These are phyloP conservation scores for Phycodurus eques DNA, from an alignment of 2,113 vertebrate species.

Conservation along the genomic window DNA sequence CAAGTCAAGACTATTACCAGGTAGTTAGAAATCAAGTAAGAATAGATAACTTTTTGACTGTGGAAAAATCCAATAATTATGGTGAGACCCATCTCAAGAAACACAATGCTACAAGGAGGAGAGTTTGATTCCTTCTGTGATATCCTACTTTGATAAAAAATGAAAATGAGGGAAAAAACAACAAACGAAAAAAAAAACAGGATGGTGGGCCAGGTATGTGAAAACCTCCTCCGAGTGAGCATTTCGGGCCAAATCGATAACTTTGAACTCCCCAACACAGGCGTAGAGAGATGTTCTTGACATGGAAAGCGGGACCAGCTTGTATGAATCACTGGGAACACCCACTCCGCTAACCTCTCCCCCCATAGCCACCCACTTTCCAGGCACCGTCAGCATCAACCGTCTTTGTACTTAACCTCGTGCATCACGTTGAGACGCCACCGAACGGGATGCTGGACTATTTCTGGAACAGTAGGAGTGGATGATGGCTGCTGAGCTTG, in stretches of 20 bases:
- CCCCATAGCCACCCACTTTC: constrained; percentile 45
- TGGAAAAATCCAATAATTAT: too few relatives aligned
- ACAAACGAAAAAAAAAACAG: constrained; percentile 41
- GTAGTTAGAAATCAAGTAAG: too few relatives aligned
- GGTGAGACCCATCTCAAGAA: too few relatives aligned
- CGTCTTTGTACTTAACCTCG: constrained; percentile 70
- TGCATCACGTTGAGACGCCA: constrained; percentile 55
- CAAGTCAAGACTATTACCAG: too few relatives aligned
- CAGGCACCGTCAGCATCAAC: constrained; percentile 43
- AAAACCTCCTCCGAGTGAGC: constrained; percentile 52
- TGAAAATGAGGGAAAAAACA: background rate
- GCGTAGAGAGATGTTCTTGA: constrained; percentile 44
- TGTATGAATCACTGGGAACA: constrained; percentile 60
- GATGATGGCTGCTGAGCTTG: constrained; percentile 20
- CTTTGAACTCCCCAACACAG: constrained; percentile 55
- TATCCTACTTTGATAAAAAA: background rate
- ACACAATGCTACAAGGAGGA: constrained; percentile 2
- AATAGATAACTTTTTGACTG: too few relatives aligned
- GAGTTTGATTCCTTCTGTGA: constrained; percentile 9
- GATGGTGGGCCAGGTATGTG: constrained; percentile 44
- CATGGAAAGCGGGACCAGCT: constrained; percentile 44
- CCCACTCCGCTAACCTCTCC: constrained; percentile 63
- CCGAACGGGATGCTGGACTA: constrained; percentile 51
- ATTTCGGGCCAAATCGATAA: constrained; percentile 53
- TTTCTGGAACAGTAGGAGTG: constrained; percentile 59